Percentiles rank a stretch among this genome's conserved stretches.
phyloP scores from a whole-genome alignment of 1,140 invertebrate genomes.

The Brachionus rubens region DNA sequence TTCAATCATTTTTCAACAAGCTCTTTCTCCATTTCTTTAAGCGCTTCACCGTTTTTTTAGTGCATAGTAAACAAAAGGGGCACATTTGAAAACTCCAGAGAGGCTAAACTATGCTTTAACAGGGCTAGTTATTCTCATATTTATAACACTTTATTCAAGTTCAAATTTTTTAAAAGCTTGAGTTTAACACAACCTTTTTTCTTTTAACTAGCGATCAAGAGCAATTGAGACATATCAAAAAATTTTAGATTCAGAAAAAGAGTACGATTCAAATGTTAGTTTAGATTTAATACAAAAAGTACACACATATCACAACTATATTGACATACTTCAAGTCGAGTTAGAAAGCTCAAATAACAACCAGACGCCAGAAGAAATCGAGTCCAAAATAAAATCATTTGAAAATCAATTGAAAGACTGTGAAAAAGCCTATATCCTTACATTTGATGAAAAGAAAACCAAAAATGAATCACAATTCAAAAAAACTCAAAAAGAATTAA shows the following conservation, averaged over 20 bases:
- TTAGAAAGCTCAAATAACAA: neutral
- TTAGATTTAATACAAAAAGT: conserved; percentile 43
- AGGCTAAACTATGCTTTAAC: no score
- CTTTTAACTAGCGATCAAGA: neutral
- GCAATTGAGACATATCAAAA: conserved; percentile 40
- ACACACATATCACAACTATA: conserved; percentile 41
- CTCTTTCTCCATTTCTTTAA: no score
- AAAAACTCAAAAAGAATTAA: neutral
- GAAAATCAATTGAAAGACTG: neutral
- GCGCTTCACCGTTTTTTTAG: no score
- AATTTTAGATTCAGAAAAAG: conserved; percentile 33
- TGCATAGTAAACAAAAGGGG: no score
- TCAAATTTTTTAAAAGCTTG: no score
- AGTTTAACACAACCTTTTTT: neutral
- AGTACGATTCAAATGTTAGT: neutral
- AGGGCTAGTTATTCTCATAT: no score
- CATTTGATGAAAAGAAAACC: neutral
- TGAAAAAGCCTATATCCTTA: neutral
- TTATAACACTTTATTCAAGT: no score
- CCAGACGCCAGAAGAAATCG: neutral
- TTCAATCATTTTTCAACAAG: no score
- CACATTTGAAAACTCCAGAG: no score
- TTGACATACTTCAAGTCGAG: neutral
- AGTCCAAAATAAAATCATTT: neutral
- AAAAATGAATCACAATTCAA: conserved; percentile 9